phyloP scores from a whole-genome alignment of 2,888 invertebrate genomes.

The Drosophila monieri region DNA sequence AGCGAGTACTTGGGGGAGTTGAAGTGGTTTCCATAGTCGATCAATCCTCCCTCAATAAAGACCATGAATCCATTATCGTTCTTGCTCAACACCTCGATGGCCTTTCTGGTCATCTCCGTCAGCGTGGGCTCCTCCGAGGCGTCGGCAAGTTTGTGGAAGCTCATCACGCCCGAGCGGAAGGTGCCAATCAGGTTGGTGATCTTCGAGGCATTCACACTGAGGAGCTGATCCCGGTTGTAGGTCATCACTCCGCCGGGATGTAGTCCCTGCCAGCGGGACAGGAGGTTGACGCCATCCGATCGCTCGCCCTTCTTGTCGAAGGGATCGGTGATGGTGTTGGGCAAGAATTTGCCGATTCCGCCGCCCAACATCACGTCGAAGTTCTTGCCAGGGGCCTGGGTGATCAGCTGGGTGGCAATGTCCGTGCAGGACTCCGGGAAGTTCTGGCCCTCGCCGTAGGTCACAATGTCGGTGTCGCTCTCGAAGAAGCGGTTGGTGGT shows the following conservation, averaged over 20 bases:
- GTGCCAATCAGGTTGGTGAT: constrained; percentile 86
- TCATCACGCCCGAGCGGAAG: constrained; percentile 85
- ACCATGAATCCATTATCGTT: constrained; percentile 88
- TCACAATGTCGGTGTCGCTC: constrained; percentile 85
- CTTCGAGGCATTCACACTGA: constrained; percentile 79
- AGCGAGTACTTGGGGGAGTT: constrained; percentile 88
- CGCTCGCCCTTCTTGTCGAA: constrained; percentile 85
- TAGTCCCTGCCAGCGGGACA: constrained; percentile 86
- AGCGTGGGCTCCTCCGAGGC: constrained; percentile 85
- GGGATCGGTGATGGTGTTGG: constrained; percentile 83
- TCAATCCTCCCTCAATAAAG: constrained; percentile 87
- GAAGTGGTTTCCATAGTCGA: constrained; percentile 86
- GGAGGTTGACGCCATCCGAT: constrained; percentile 87
- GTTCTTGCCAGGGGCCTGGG: constrained; percentile 87
- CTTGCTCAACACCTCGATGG: constrained; percentile 86
- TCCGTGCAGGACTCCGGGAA: constrained; percentile 86
- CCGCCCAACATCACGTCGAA: constrained; percentile 86
- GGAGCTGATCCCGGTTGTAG: constrained; percentile 65
- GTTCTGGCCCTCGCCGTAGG: constrained; percentile 73
- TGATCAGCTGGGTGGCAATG: constrained; percentile 89
- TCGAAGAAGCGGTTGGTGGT: constrained; percentile 89
- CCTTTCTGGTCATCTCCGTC: constrained; percentile 87
- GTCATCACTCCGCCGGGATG: constrained; percentile 80
- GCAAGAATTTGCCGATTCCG: constrained; percentile 76
- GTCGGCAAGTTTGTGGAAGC: constrained; percentile 85